phyloP scores from a whole-genome alignment of 2,888 invertebrate species.

The Caenorhabditis angaria region DNA sequence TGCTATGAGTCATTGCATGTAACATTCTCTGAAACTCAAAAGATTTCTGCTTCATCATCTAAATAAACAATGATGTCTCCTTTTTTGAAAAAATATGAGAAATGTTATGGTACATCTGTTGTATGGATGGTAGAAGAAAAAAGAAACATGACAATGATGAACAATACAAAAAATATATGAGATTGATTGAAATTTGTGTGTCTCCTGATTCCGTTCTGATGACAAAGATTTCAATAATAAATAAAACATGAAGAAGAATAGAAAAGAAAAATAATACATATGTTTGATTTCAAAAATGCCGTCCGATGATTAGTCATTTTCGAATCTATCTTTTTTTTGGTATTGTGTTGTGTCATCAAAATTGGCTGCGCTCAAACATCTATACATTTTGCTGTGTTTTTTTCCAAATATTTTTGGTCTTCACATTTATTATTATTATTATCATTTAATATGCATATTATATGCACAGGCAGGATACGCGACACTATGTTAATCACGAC shows the following conservation, averaged over 20 bases:
- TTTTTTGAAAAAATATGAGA: too few species aligned
- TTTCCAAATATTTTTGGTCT: too few species aligned
- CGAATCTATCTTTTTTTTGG: constrained; percentile 4
- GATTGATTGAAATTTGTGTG: constrained; percentile 4
- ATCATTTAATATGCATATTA: not conserved
- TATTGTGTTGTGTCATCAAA: constrained; percentile 4
- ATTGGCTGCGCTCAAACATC: not conserved
- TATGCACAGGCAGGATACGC: not conserved
- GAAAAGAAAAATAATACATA: not conserved
- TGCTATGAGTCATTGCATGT: not conserved
- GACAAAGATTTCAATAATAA: constrained; percentile 4
- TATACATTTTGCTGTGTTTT: not conserved
- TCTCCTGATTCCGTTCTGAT: constrained; percentile 2
- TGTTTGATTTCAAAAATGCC: constrained; percentile 4
- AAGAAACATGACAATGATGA: too few species aligned
- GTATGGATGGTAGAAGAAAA: too few species aligned
- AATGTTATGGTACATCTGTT: too few species aligned
- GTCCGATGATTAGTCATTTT: not conserved
- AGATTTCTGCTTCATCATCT: not conserved
- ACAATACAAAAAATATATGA: too few species aligned
- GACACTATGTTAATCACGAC: not conserved
- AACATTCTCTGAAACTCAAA: not conserved
- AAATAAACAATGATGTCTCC: not conserved
- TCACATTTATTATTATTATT: not conserved
- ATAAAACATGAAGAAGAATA: not conserved